Evolutionary conservation across 1,140 invertebrate species (phyloP).

Genomic region (Drosophila repleta): DNA sequence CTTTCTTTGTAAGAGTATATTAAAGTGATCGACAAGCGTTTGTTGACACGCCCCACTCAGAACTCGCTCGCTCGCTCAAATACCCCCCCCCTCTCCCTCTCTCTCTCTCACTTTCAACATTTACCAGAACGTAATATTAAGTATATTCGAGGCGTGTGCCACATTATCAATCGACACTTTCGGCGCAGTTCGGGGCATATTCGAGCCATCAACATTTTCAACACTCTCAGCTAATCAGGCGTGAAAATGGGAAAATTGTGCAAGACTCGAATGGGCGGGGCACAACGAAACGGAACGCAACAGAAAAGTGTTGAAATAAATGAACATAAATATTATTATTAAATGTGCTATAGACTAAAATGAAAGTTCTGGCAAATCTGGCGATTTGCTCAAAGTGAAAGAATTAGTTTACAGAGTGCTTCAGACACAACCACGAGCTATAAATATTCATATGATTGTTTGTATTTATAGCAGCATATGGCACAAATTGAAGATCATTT

Average conservation of each 20-base stretch:
- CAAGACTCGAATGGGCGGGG: not conserved
- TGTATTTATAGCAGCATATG: constrained; percentile 52
- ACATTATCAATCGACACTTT: constrained; percentile 65
- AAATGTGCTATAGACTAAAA: not conserved
- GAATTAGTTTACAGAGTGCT: constrained; percentile 3
- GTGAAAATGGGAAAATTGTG: constrained; percentile 61
- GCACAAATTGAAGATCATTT: constrained; percentile 17
- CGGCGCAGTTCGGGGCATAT: constrained; percentile 24
- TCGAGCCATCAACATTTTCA: constrained; percentile 60
- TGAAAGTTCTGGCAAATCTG: constrained; percentile 10
- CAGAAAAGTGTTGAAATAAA: constrained; percentile 55
- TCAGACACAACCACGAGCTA: constrained; percentile 2
- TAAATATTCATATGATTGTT: constrained; percentile 29
- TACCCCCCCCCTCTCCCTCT: not conserved
- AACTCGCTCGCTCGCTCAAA: not conserved
- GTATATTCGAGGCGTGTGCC: constrained; percentile 46
- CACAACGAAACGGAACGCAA: no score
- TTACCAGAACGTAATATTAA: constrained; percentile 8
- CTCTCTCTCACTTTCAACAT: not conserved
- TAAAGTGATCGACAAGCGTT: not conserved
- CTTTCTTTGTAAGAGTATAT: not conserved
- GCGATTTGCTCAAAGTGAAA: constrained; percentile 2
- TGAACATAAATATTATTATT: constrained; percentile 35
- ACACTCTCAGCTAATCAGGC: constrained; percentile 68
- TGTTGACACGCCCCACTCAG: constrained; percentile 6